Evolutionary conservation across 1,140 invertebrate species (phyloP), one percentile per base, ranked within the genome.

Genomic region (Eumaeus atala): DNA sequence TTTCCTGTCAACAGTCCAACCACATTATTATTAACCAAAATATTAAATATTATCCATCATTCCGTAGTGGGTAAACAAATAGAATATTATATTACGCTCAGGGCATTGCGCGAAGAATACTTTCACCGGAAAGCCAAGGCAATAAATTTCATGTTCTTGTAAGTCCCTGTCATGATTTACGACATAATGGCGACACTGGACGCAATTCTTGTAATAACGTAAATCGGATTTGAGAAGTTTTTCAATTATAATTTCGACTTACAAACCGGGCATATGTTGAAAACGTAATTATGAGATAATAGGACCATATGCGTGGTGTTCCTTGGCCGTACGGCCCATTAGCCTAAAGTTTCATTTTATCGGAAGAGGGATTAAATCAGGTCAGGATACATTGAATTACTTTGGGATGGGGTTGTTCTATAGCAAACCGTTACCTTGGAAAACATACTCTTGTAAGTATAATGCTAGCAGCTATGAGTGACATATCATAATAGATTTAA

Each of bases 121-220:
- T 44, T 44, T 44, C 40, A 44, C 9, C 16, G 40, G 40, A 44
- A 44, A 44, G 40, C 40, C 40, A 44, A 44, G 40, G 40, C 40
- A 44, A 44, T 44, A 44, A 44, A 44, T 44, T 44, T 44, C 40
- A 44, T 44, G 40, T 44, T 44, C 40, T 44, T 44, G 40, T 44
- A 44, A 44, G 40, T 44, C 40, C 21, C 21, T 14, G 40, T 16
- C 40, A 44, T 44, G 40, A 44, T 44, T 44, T 44, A 44, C 40
- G 40, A 44, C 40, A 44, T 44, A 44, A 44, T 44, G 9, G 14
- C 14, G 40, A 44, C 40, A 44, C 40, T 44, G 16, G 40, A 44
- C 35, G 35, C 21, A 28, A 28, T 37, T 37, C 40, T 44, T 44
- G 16, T 44, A 44, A 44, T 17, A 44, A 44, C 16, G 40, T 44